These are phyloP conservation scores for Hyles vespertilio DNA, from an alignment of 1,140 invertebrate species.

Conservation along the genomic window DNA sequence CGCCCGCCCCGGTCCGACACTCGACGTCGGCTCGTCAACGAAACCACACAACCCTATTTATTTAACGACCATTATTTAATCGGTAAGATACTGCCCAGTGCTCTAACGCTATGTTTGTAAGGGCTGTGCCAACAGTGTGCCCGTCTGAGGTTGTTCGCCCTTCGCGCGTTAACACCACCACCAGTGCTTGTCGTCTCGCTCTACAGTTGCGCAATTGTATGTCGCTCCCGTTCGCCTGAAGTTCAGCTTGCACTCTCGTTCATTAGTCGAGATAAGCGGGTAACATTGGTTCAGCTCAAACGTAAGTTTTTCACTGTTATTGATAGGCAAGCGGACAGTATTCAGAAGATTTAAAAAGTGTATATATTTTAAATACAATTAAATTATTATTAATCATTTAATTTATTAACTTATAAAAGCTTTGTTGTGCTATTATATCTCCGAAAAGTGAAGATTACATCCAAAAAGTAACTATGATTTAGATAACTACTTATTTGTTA, in stretches of 20 bases:
- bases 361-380: too few species aligned
- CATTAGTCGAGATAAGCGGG: conserved; percentile 45
- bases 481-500: too few species aligned
- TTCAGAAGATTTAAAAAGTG: not conserved
- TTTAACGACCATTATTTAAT: conserved; percentile 66
- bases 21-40: conserved; percentile 73
- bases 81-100: conserved; percentile 66
- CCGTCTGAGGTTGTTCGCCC: conserved; percentile 14
- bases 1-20: conserved; percentile 71
- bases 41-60: conserved; percentile 58
- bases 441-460: too few species aligned
- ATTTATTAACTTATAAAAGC: too few species aligned
- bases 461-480: too few species aligned
- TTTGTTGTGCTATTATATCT: too few species aligned
- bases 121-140: conserved; percentile 36
- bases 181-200: conserved; percentile 38
- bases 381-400: too few species aligned
- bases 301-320: conserved; percentile 49
- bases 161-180: conserved; percentile 16
- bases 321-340: conserved; percentile 14
- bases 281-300: conserved; percentile 44
- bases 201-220: conserved; percentile 48
- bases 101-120: conserved; percentile 25
- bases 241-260: conserved; percentile 37
- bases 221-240: conserved; percentile 22